phyloP scores from a whole-genome alignment of 2,113 vertebrate genomes.

The Paedocypris sp. region DNA sequence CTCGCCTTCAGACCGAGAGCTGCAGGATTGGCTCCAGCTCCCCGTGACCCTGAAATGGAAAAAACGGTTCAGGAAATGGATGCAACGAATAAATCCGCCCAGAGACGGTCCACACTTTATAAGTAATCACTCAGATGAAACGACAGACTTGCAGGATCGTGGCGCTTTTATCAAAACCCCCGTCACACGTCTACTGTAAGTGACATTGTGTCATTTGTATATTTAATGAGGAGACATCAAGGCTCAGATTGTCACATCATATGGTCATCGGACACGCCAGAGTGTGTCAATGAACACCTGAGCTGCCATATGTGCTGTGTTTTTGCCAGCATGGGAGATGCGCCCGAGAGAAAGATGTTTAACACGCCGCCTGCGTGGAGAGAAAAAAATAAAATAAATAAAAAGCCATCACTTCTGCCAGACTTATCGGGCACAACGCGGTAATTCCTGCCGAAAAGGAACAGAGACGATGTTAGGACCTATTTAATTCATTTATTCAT shows the following conservation, averaged over 20 bases:
- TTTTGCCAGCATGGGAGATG: neutral
- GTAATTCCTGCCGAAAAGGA: slow-evolving; percentile 32
- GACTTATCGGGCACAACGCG: slow-evolving; percentile 22
- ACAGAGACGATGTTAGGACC: slow-evolving; percentile 41
- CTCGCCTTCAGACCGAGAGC: too few species aligned
- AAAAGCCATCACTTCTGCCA: neutral
- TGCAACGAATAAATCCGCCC: too few species aligned
- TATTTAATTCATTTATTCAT: slow-evolving; percentile 55
- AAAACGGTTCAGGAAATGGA: too few species aligned
- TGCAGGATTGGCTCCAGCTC: too few species aligned
- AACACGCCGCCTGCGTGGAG: neutral
- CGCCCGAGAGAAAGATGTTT: slow-evolving; percentile 9
- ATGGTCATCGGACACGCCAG: neutral
- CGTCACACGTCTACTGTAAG: neutral
- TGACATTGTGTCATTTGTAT: neutral
- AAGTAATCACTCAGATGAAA: neutral
- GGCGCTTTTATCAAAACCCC: neutral
- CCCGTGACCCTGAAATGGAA: too few species aligned
- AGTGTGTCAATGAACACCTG: slow-evolving; percentile 1
- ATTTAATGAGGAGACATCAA: neutral
- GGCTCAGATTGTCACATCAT: neutral
- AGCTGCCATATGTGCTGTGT: slow-evolving; percentile 1
- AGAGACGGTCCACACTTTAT: too few species aligned
- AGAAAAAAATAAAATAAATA: neutral
- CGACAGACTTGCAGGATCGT: neutral